Evolutionary conservation across 1,140 invertebrate genomes (phyloP).

Genomic region (Steinernema feltiae): DNA sequence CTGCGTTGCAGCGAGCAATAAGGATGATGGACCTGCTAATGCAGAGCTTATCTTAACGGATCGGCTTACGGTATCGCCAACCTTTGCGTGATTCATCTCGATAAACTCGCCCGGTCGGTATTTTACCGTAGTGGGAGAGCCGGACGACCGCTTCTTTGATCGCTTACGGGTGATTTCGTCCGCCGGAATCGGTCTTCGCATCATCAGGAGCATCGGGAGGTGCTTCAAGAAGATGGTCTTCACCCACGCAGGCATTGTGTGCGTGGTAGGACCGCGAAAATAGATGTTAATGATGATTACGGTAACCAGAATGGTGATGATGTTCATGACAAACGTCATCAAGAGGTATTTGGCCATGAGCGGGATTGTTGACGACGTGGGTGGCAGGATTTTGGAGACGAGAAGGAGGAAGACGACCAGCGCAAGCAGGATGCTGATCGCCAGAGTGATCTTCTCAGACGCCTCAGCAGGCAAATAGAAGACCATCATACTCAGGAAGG

Average conservation of each 20-base stretch:
- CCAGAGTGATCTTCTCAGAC: conserved; percentile 86
- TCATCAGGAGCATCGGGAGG: conserved; percentile 33
- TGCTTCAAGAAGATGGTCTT: conserved; percentile 79
- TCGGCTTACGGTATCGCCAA: neutral
- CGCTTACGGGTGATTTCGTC: conserved; percentile 19
- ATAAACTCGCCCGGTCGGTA: conserved; percentile 33
- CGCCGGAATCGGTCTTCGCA: conserved; percentile 25
- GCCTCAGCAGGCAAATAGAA: conserved; percentile 85
- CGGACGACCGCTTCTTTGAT: neutral
- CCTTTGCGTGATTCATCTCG: conserved; percentile 34
- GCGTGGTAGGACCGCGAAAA: conserved; percentile 80
- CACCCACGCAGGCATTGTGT: conserved; percentile 86
- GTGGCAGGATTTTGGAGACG: conserved; percentile 94
- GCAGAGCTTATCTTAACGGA: neutral
- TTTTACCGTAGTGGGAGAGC: neutral
- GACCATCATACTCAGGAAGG: conserved; percentile 92
- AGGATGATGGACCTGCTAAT: conserved; percentile 12
- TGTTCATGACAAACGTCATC: conserved; percentile 99
- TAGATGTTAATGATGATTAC: conserved; percentile 99
- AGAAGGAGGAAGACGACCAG: conserved; percentile 95
- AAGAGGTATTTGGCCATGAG: conserved; percentile 95
- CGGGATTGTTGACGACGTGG: conserved; percentile 84
- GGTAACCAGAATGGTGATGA: conserved; percentile 91
- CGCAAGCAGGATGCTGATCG: conserved; percentile 94
- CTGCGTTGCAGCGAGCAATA: conserved; percentile 11